Evolutionary conservation across 2,797 vertebrate genomes (phyloP).

Genomic region (Falco novaeseelandiae): DNA sequence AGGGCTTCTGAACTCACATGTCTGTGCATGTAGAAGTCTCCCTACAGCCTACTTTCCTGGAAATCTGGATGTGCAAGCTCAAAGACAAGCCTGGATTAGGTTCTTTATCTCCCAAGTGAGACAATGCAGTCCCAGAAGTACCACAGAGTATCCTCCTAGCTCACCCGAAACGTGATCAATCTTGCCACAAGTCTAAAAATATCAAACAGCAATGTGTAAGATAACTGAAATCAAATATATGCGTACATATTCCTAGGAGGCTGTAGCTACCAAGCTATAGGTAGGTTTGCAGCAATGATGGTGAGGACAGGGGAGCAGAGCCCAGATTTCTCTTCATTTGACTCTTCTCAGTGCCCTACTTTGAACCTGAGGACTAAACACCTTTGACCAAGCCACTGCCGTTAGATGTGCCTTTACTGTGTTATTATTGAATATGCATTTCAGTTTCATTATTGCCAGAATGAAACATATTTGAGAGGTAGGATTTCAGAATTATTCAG

Average conservation of each 20-base stretch:
- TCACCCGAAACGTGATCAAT: not conserved
- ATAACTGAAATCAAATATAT: not conserved
- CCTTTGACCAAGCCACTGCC: not conserved
- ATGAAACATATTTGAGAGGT: not conserved
- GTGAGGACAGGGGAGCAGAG: not conserved
- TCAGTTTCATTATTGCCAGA: not conserved
- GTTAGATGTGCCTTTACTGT: not conserved
- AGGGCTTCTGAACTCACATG: not conserved
- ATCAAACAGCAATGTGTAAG: not conserved
- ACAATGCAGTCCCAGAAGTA: not conserved
- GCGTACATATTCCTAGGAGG: not conserved
- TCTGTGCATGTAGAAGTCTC: not conserved
- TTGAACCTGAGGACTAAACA: not conserved
- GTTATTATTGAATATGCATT: not conserved
- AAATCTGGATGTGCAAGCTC: not conserved
- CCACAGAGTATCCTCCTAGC: not conserved
- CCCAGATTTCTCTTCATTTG: not conserved
- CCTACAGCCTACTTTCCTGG: not conserved
- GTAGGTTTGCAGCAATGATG: not conserved
- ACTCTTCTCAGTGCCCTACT: not conserved
- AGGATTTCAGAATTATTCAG: slow-evolving; percentile 15
- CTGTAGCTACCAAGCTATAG: not conserved
- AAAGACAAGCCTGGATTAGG: not conserved
- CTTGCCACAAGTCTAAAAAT: not conserved
- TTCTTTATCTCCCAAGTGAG: not conserved